Evolutionary conservation across 1,140 invertebrate species (phyloP), one percentile per base, ranked within the genome.

Genomic region (Nylanderia fulva): DNA sequence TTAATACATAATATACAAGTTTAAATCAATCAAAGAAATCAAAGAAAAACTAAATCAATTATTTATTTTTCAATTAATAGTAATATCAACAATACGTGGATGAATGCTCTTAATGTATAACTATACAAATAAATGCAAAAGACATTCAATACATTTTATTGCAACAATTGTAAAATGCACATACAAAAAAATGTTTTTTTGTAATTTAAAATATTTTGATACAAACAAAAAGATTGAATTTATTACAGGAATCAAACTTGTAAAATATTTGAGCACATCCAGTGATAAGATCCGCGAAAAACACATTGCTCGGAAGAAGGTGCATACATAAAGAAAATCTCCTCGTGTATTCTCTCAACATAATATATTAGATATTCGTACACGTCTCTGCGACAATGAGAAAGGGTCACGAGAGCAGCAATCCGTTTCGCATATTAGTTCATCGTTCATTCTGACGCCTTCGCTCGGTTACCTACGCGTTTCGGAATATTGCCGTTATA

Each of bases 401-500:
- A n/a, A n/a, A 9, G 5, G 15, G 45, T 18, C 45, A 24, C 27
- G 45, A 60, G 13, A 29, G 18, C 4, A 45, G 56, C 52, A 58
- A 76, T 84, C 15, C 15, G 45, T 87, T n/a, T 18, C 48, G 48
- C 27, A 52, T 24, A 54, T 52, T 64, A 42, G 58, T 79, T 48
- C 66, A 27, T 42, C 15, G 24, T 27, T 36, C 61, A 33, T 27
- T 24, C 42, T 63, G 27, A 75, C 13, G n/a, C 48, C 24, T 27
- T 52, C 29, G 45, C 39, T 56, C 24, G 39, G 56, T 63, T 42
- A n/a, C n/a, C n/a, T n/a, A 48, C 45, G 11, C 82, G 48, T 74
- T 60, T 54, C 83, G 60, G 92, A 89, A 92, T 92, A 93, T 91
- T 88, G 90, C 75, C 58, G 60, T 86, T 88, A 86, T 93, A 92